phyloP scores from a whole-genome alignment of 1,140 invertebrate species.

The Hypothenemus hampei region DNA sequence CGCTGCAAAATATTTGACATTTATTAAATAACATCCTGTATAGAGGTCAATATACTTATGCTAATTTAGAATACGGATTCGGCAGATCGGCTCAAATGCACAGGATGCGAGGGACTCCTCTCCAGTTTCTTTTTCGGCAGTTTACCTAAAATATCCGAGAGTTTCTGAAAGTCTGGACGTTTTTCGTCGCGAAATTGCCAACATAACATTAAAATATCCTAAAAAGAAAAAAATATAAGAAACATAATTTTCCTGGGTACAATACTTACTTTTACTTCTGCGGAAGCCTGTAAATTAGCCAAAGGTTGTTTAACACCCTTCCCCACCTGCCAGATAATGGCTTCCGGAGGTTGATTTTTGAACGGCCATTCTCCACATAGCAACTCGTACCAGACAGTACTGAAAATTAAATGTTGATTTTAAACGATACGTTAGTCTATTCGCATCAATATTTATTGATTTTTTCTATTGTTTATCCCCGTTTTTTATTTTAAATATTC shows the following conservation, averaged over 20 bases:
- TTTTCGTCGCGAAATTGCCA: conserved; percentile 84
- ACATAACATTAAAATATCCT: conserved; percentile 96
- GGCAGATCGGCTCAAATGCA: conserved; percentile 86
- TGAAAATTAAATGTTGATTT: conserved; percentile 48
- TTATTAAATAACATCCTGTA: too few relatives aligned
- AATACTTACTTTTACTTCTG: conserved; percentile 86
- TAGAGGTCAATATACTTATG: too few relatives aligned
- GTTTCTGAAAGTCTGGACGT: conserved; percentile 82
- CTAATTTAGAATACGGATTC: conserved; percentile 72
- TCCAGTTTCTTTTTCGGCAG: conserved; percentile 91
- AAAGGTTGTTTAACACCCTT: conserved; percentile 94
- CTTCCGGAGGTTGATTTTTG: conserved; percentile 85
- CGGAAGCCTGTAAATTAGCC: conserved; percentile 87
- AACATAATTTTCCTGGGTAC: not conserved
- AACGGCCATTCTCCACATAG: conserved; percentile 96
- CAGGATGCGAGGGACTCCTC: conserved; percentile 94
- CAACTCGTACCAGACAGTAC: conserved; percentile 98
- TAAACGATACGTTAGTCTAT: too few relatives aligned
- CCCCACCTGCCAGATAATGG: conserved; percentile 97
- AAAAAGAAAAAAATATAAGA: conserved; percentile 36
- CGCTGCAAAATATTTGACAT: too few relatives aligned
- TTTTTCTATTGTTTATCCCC: too few relatives aligned
- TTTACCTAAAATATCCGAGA: conserved; percentile 81
- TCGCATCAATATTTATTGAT: too few relatives aligned
- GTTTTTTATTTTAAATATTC: too few relatives aligned